Evolutionary conservation across 1,140 invertebrate genomes (phyloP), one percentile per base, ranked within the genome.

Genomic region (Neodiprion virginianus): DNA sequence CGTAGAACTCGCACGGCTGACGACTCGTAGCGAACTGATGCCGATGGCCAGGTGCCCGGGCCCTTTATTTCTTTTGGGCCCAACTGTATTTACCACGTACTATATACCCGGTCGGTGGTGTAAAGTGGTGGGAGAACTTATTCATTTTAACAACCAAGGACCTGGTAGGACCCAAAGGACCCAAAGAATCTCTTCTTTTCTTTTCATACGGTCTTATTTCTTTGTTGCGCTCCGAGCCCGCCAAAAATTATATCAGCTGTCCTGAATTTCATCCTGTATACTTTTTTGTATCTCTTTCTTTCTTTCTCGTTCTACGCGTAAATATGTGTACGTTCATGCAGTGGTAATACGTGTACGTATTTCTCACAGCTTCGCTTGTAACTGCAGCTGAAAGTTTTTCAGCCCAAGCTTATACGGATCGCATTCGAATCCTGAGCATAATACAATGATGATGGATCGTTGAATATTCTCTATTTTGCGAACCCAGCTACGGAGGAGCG

Each of bases 231-330:
- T 77, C 71, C 50, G 77, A 83, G 71, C 84, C 86, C 86, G 85
- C 85, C 87, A 86, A 88, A 87, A 88, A 83, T 76, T 86, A 78
- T 86, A 87, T 87, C 87, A 87, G 86, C 87, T 87, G 86, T 86
- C 85, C 83, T 83, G 83, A 76, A 86, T 82, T 83, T 83, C 74
- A 72, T 73, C 72, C 73, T 53, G 21, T 67, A 66, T 75, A 61
- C 23, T 72, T 78, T 79, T 47, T 69, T 69, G 11, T 69, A 14
- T 69, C 21, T 47, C 23, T 69, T 12, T 69, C 21, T 23, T 47
- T 69, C 21, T 69, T 69, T 69, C 21, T 69, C 67, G 61, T 47
- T 69, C 67, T 69, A 5, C 7, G 12, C 17, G 12, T 65, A 14
- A 14, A 14, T 65, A 40, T 40, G 28, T 40, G 28, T 40, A 40